Evolutionary conservation across 2,797 vertebrate genomes (phyloP).

Genomic region (Melanotaenia boesemani): DNA sequence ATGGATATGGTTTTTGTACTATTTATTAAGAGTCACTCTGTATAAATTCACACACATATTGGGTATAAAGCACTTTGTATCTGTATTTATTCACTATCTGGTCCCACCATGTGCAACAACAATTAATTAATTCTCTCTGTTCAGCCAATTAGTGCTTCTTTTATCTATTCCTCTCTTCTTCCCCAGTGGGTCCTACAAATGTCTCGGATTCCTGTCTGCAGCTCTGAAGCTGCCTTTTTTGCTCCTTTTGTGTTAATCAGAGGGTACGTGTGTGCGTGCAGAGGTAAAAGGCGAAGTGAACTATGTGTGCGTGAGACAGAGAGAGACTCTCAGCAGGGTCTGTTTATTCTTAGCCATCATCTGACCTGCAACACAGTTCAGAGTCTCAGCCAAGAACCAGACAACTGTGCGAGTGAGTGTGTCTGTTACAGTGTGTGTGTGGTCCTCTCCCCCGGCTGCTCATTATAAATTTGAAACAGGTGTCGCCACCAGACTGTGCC

Average conservation of each 20-base stretch:
- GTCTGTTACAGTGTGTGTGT: constrained; percentile 38
- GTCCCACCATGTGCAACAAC: constrained; percentile 11
- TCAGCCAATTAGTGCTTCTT: constrained; percentile 21
- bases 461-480: constrained; percentile 73
- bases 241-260: constrained; percentile 37
- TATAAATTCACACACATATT: constrained; percentile 3
- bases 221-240: constrained; percentile 11
- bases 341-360: constrained; percentile 70
- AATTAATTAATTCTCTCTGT: constrained; percentile 14
- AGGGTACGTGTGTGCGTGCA: constrained; percentile 24
- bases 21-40: constrained; percentile 23
- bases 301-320: constrained; percentile 13
- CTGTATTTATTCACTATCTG: constrained; percentile 26
- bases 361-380: constrained; percentile 59
- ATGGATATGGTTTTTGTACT: background rate
- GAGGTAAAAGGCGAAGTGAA: constrained; percentile 35
- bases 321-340: constrained; percentile 44
- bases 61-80: background rate
- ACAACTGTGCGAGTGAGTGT: constrained; percentile 10
- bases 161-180: constrained; percentile 25
- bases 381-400: constrained; percentile 49
- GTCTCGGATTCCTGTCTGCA: constrained; percentile 14
- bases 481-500: constrained; percentile 60
- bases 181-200: background rate
- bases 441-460: constrained; percentile 61